Conservation (phyloP, 2,888 invertebrate genomes). For the Melitaea athalia region DNA sequence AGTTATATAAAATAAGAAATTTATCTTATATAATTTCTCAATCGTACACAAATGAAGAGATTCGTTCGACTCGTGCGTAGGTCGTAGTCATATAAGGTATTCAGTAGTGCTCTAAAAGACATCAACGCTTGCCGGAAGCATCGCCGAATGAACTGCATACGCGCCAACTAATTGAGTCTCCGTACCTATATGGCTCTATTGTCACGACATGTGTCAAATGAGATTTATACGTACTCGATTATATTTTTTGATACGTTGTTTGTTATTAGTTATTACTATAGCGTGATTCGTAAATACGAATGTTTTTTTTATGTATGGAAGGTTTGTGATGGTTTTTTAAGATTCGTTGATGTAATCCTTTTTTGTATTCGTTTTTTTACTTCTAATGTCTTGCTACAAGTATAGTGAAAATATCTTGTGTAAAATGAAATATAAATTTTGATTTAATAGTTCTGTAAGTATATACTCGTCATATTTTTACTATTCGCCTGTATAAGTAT, state of each 20-base stretch:
- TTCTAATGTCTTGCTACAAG: too few species aligned
- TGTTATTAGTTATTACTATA: conserved; percentile 5
- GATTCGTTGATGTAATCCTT: not conserved
- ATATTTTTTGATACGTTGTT: conserved; percentile 24
- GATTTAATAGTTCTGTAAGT: too few species aligned
- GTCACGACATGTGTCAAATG: conserved; percentile 49
- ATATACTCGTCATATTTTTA: too few species aligned
- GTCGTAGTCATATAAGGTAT: conserved; percentile 39
- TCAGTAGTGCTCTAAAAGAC: conserved; percentile 53
- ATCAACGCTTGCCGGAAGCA: conserved; percentile 54
- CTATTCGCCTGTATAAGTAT: too few species aligned
- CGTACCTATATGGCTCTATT: conserved; percentile 46
- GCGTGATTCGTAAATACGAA: conserved; percentile 17
- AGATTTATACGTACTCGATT: conserved; percentile 41
- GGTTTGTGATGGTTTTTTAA: not conserved
- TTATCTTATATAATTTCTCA: conserved; percentile 1
- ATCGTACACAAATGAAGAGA: conserved; percentile 25
- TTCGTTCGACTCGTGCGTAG: conserved; percentile 38
- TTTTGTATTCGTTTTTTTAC: too few species aligned
- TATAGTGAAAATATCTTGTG: too few species aligned
- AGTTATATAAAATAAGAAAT: too few species aligned
- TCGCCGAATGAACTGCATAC: conserved; percentile 45
- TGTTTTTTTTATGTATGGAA: not conserved
- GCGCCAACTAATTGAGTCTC: conserved; percentile 48
- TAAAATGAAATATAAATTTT: too few species aligned